A percentile compares a stretch with the other conserved stretches of the same genome.
These are phyloP conservation scores for Nasonia vitripennis DNA, from an alignment of 1,140 invertebrate genomes.

Conservation along the genomic window DNA sequence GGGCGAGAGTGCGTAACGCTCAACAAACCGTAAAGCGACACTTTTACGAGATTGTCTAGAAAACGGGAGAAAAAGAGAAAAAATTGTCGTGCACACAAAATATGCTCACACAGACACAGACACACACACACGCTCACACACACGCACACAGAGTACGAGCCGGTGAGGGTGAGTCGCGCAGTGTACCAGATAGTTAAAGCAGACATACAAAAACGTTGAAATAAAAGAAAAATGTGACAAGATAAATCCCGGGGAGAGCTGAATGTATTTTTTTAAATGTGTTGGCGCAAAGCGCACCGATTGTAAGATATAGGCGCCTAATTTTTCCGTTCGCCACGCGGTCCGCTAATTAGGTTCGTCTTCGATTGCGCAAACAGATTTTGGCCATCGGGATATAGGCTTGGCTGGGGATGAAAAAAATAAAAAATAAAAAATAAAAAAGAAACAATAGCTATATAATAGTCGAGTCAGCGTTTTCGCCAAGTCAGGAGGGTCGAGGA, in stretches of 20 bases:
- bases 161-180: neutral
- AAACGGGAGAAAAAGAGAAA: neutral
- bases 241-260: slow-evolving; percentile 34
- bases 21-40: neutral
- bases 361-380: slow-evolving; percentile 30
- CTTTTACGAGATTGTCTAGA: neutral
- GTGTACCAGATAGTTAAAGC: neutral
- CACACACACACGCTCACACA: neutral
- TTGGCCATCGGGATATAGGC: slow-evolving; percentile 33
- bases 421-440: neutral
- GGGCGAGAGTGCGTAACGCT: neutral
- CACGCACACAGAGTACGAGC: neutral
- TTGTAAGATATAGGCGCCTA: slow-evolving; percentile 53
- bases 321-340: slow-evolving; percentile 49
- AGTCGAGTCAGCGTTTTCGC: neutral
- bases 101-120: neutral
- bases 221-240: slow-evolving; percentile 17
- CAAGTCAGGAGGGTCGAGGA: neutral
- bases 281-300: slow-evolving; percentile 47
- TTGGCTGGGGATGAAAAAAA: neutral
- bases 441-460: slow-evolving; percentile 37
- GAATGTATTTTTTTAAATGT: slow-evolving; percentile 59
- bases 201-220: slow-evolving; percentile 48
- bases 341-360: slow-evolving; percentile 11
- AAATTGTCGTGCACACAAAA: slow-evolving; percentile 6